phyloP scores from a whole-genome alignment of 1,140 invertebrate genomes.

The Pseudomyrmex gracilis region DNA sequence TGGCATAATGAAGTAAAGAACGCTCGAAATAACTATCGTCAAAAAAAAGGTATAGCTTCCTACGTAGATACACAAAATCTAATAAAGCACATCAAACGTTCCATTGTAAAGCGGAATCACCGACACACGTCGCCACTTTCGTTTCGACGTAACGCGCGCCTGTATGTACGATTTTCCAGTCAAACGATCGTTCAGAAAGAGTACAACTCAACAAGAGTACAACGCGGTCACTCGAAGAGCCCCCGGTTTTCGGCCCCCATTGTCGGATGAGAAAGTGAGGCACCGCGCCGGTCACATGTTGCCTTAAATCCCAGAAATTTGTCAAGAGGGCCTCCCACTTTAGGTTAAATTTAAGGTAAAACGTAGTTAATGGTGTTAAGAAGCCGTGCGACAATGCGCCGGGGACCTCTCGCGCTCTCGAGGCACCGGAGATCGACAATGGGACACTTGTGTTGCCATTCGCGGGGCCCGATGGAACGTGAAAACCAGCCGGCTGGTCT shows the following conservation, averaged over 20 bases:
- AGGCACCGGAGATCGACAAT: constrained; percentile 75
- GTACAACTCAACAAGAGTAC: constrained; percentile 55
- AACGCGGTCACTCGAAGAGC: constrained; percentile 47
- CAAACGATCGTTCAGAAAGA: constrained; percentile 48
- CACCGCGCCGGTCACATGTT: constrained; percentile 46
- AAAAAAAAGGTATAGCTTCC: not conserved
- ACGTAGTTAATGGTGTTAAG: constrained; percentile 84
- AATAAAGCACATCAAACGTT: constrained; percentile 36
- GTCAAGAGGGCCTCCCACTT: constrained; percentile 81
- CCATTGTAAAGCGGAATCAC: constrained; percentile 22
- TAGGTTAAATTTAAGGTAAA: constrained; percentile 84
- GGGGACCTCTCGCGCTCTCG: constrained; percentile 69
- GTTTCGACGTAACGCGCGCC: constrained; percentile 34
- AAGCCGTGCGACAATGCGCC: constrained; percentile 73
- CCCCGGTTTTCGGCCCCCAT: constrained; percentile 35
- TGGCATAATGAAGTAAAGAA: too few relatives aligned
- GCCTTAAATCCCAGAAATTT: constrained; percentile 81
- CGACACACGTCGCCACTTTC: constrained; percentile 24
- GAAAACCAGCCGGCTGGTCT: constrained; percentile 70
- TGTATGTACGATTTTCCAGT: constrained; percentile 51
- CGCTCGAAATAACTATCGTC: not conserved
- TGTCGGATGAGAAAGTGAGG: constrained; percentile 48
- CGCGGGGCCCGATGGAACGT: constrained; percentile 77
- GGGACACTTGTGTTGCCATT: constrained; percentile 81
- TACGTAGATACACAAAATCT: constrained; percentile 3